A percentile compares a stretch with the other conserved stretches of the same genome.
Evolutionary conservation across 2,113 vertebrate genomes (phyloP).

Genomic region (Cynocephalus volans): DNA sequence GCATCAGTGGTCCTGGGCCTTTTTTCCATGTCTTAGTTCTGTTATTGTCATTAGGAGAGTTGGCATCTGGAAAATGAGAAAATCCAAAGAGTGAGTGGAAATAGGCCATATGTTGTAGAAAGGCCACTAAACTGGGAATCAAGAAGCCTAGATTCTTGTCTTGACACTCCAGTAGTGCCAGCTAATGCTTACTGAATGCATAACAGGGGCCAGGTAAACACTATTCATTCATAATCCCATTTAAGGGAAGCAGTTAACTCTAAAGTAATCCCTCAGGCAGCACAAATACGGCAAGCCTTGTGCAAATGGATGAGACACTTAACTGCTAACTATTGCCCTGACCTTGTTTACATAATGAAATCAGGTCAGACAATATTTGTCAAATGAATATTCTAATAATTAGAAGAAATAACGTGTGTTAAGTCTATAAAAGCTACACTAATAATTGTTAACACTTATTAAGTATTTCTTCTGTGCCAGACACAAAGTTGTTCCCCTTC

Average conservation of each 20-base stretch:
- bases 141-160: background rate
- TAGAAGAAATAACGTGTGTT: background rate
- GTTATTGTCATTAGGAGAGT: background rate
- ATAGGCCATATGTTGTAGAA: background rate
- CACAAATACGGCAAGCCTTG: background rate
- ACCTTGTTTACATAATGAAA: background rate
- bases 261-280: background rate
- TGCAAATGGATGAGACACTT: background rate
- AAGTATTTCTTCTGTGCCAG: background rate
- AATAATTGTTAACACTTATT: background rate
- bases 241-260: background rate
- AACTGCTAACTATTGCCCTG: too few relatives aligned
- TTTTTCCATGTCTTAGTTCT: conserved; percentile 7
- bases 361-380: background rate
- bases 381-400: background rate
- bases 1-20: background rate
- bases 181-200: background rate
- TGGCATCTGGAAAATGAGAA: background rate
- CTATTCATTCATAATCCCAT: background rate
- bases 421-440: background rate
- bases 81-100: background rate
- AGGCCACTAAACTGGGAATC: background rate
- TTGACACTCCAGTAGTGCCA: background rate
- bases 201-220: background rate
- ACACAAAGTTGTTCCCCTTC: background rate